Percentiles rank a stretch among this genome's conserved stretches.
Conservation (phyloP, 2,888 invertebrate genomes). For the Sialis fuliginosa region DNA sequence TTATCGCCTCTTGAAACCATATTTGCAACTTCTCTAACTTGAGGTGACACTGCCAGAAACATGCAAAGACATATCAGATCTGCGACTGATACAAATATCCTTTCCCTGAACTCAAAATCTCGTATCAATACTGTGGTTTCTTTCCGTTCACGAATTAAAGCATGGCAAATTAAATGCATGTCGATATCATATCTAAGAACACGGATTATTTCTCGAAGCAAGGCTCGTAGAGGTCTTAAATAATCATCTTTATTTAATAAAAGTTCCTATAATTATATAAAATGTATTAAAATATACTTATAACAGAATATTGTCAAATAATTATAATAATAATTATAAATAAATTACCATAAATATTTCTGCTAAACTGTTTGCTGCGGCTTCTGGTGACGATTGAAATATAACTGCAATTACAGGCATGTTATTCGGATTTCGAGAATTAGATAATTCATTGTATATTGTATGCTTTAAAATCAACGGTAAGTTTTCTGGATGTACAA, state of each 20-base stretch:
- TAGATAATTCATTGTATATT: conserved; percentile 87
- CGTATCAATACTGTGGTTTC: conserved; percentile 42
- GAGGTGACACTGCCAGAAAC: conserved; percentile 56
- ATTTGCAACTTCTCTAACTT: conserved; percentile 48
- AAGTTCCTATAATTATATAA: conserved; percentile 44
- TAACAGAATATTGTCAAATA: neutral
- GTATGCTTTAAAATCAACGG: conserved; percentile 76
- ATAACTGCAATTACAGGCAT: conserved; percentile 81
- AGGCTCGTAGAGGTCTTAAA: conserved; percentile 64
- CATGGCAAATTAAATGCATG: conserved; percentile 59
- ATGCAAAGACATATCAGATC: conserved; percentile 77
- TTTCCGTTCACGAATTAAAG: conserved; percentile 46
- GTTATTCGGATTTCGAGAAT: conserved; percentile 85
- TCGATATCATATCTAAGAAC: conserved; percentile 67
- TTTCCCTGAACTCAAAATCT: conserved; percentile 55
- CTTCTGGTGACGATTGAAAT: conserved; percentile 68
- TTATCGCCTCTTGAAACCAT: conserved; percentile 33
- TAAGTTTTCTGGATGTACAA: conserved; percentile 67
- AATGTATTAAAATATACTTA: conserved; percentile 11
- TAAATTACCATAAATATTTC: conserved; percentile 51
- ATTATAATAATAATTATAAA: neutral
- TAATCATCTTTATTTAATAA: conserved; percentile 80
- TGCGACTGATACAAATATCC: conserved; percentile 65
- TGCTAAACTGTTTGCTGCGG: conserved; percentile 66
- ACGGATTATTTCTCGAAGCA: conserved; percentile 78